Evolutionary conservation across 2,113 vertebrate species (phyloP).

Genomic region (Vireo altiloquus): DNA sequence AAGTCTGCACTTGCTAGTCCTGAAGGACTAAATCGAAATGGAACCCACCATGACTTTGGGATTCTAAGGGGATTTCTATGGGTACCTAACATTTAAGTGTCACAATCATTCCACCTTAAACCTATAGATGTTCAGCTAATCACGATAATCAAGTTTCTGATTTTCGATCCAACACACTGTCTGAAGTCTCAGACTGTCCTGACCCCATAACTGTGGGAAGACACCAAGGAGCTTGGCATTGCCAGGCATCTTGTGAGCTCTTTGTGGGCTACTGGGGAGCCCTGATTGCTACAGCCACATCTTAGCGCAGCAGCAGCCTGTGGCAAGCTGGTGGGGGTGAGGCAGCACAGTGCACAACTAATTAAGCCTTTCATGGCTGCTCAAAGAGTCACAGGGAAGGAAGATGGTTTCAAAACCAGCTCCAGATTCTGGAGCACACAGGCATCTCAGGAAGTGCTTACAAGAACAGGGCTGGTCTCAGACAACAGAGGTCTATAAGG

Average conservation of each 20-base stretch:
- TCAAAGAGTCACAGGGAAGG: not conserved
- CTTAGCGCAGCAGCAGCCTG: not conserved
- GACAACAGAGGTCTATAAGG: accelerated
- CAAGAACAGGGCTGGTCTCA: not conserved
- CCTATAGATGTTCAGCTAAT: not conserved
- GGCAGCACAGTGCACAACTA: accelerated
- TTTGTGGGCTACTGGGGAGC: not conserved
- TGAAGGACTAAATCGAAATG: not conserved
- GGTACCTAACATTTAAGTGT: not conserved
- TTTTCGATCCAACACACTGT: not conserved
- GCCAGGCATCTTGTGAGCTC: not conserved
- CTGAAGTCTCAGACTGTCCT: not conserved
- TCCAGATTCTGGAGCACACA: not conserved
- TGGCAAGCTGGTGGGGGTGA: not conserved
- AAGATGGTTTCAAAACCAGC: not conserved
- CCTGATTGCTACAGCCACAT: not conserved
- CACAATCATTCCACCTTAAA: not conserved
- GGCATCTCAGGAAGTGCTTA: not conserved
- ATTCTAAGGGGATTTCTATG: not conserved
- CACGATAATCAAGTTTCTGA: not conserved
- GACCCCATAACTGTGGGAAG: not conserved
- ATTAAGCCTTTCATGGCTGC: not conserved
- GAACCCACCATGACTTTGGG: not conserved
- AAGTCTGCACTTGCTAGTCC: not conserved
- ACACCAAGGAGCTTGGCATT: not conserved